Evolutionary conservation across 2,888 invertebrate species (phyloP).

Genomic region (Aleiodes testaceus): DNA sequence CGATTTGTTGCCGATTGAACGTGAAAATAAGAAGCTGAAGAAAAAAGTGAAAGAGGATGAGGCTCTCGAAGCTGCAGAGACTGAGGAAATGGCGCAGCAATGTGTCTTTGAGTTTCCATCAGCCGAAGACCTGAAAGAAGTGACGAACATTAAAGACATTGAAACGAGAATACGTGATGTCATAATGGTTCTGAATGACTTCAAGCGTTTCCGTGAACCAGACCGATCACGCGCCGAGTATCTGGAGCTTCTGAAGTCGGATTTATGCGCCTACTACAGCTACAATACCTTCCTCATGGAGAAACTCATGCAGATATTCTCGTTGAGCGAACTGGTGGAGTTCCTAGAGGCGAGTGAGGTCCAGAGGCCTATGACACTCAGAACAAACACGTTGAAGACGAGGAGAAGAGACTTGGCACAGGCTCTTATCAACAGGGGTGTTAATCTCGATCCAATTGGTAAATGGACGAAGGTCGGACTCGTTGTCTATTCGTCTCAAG

Average conservation of each 20-base stretch:
- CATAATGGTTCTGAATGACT: constrained; percentile 85
- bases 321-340: constrained; percentile 89
- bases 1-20: constrained; percentile 90
- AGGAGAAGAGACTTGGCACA: constrained; percentile 91
- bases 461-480: constrained; percentile 99
- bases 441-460: constrained; percentile 97
- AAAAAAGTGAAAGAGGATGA: constrained; percentile 82
- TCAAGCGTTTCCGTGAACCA: constrained; percentile 80
- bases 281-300: constrained; percentile 98
- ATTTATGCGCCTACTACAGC: constrained; percentile 95
- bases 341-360: constrained; percentile 98
- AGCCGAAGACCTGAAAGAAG: constrained; percentile 81
- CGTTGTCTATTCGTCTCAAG: constrained; percentile 95
- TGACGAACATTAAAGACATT: constrained; percentile 85
- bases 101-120: constrained; percentile 87
- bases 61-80: constrained; percentile 85
- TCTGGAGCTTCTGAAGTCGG: constrained; percentile 83
- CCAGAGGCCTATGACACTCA: constrained; percentile 93
- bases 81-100: constrained; percentile 85
- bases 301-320: constrained; percentile 91
- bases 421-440: constrained; percentile 95
- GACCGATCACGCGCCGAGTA: constrained; percentile 87
- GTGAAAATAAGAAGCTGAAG: constrained; percentile 84
- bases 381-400: constrained; percentile 96
- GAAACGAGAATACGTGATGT: constrained; percentile 93